phyloP scores from a whole-genome alignment of 2,797 vertebrate species.

The Lagodon rhomboides region DNA sequence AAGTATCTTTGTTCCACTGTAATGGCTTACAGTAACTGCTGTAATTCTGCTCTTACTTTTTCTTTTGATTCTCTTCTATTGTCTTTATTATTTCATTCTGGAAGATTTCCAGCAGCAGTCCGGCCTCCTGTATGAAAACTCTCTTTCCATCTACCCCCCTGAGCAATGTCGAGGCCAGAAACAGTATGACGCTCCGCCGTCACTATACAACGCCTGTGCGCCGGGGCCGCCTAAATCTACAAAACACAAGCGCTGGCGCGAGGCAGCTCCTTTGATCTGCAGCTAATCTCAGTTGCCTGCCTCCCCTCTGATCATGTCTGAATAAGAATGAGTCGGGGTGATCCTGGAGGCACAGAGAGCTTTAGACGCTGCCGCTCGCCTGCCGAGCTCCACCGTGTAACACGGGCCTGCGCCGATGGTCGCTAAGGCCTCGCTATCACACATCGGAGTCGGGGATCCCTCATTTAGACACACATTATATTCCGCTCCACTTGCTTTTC shows the following conservation, averaged over 20 bases:
- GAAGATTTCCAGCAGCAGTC: conserved; percentile 71
- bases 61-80: conserved; percentile 64
- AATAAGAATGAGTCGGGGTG: conserved; percentile 87
- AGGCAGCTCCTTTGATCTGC: conserved; percentile 86
- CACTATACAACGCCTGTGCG: conserved; percentile 70
- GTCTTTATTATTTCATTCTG: conserved; percentile 75
- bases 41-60: conserved; percentile 56
- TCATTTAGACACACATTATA: conserved; percentile 69
- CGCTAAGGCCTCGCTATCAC: conserved; percentile 60
- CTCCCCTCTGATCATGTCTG: conserved; percentile 88
- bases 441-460: conserved; percentile 61
- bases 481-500: conserved; percentile 64
- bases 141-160: conserved; percentile 69
- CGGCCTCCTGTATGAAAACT: conserved; percentile 69
- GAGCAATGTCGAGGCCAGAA: conserved; percentile 75
- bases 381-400: conserved; percentile 63
- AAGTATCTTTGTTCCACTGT: conserved; percentile 65
- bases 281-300: conserved; percentile 88
- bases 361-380: conserved; percentile 79
- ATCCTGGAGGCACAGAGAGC: conserved; percentile 86
- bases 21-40: conserved; percentile 67
- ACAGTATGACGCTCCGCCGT: conserved; percentile 74
- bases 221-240: conserved; percentile 82
- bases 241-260: conserved; percentile 83
- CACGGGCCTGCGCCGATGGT: conserved; percentile 52